Evolutionary conservation across 1,140 invertebrate genomes (phyloP), one percentile per base, ranked within the genome.

Genomic region (Trinorchestia longiramus): DNA sequence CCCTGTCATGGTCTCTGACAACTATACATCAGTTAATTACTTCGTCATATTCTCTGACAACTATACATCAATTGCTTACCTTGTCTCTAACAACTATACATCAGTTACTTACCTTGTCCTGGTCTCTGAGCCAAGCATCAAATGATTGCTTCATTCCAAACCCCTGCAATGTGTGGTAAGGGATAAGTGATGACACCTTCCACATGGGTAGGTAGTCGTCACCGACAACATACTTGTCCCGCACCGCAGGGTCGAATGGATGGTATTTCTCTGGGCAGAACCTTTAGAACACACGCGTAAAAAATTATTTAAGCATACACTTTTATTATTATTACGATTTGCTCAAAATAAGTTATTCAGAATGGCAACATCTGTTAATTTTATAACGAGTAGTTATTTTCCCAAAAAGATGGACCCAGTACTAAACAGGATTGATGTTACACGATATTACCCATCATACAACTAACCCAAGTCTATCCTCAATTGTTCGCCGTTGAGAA

Each of bases 141-240:
- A 99, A 98, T 0, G 99, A 98, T 91, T 98, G 98, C 97, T 98
- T 99, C 98, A 99, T 99, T 40, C 98, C 98, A 96, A 98, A 98
- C 17, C 98, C 98, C 90, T 99, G 97, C 19, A 98, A 98, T 0
- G 98, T 98, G 97, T 99, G 99, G 96, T 98, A 98, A 96, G 98
- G 98, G 92, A 98, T 98, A 41, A 99, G 97, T 0, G 98, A 99
- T 0, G 99, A 98, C 8, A 99, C 98, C 97, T 99, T 98, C 99
- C 99, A 99, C 40, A 99, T 98, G 4, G 99, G 99, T 91, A 99
- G 97, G 97, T 99, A 99, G 97, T 99, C 98, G 97, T 99, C 99
- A 0, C 98, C 99, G 0, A 99, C 98, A 0, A 99, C 99, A 97
- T 99, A 99, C 97, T 99, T 99, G 97, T 99, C 98, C 6, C 98